Evolutionary conservation across 2,888 invertebrate species (phyloP), one percentile per base, ranked within the genome.

Genomic region (Digitonthophagus gazella): DNA sequence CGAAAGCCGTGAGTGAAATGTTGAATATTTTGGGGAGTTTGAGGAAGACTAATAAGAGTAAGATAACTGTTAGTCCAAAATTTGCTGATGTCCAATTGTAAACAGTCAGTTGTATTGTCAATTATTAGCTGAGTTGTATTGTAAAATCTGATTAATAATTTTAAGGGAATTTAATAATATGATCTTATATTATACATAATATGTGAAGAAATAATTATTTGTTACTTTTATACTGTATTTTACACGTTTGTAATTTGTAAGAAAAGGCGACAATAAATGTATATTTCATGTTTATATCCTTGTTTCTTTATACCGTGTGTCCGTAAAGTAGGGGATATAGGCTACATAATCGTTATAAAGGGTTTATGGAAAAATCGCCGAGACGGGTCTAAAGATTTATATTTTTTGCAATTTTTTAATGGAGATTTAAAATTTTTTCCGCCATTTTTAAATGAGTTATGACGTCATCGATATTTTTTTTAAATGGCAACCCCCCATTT

Each of bases 1-100:
- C 88, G 0, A 88, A 87, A 74, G 88, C 88, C 0, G 87, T 89
- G 16, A 86, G 85, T 78, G 88, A 91, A 78, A 89, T 91, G 88
- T 83, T 91, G 65, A 89, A 88, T 75, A 90, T 91, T 71, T 83
- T 91, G 18, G 91, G 88, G 14, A 88, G 87, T 61, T 82, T 88
- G 79, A 83, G 86, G 74, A 80, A 87, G 70, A 83, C 86, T 72
- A 85, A 86, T 1, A 86, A 85, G 70, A 83, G 84, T 22, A 77
- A 81, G 58, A 82, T 83, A 69, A 74, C 72, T 54, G 70, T 76
- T 5, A 75, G 72, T 64, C 72, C 74, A 54, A 74, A 76, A 65
- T 77, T 77, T 20, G 75, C 73, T 11, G 76, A 76, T 67, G 75
- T 76, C 8, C 73, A 75, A 56, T 71, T 77, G 65, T 77, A 72